Evolutionary conservation across 2,888 invertebrate genomes (phyloP).

Genomic region (Apamea monoglypha): DNA sequence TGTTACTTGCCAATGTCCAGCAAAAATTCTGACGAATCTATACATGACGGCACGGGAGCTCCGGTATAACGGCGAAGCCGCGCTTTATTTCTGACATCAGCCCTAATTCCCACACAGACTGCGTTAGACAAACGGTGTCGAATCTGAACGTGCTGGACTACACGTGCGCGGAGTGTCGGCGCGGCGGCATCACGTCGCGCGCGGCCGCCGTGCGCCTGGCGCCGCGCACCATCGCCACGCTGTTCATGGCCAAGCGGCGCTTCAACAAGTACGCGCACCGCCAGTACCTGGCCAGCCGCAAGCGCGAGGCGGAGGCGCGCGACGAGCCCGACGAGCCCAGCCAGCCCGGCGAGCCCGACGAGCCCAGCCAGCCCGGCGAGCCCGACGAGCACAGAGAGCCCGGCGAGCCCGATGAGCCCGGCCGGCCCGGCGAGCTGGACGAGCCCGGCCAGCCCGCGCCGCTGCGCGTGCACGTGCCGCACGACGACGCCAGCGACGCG

Average conservation of each 20-base stretch:
- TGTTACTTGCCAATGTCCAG: background rate
- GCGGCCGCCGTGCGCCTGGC: constrained; percentile 87
- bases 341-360: constrained; percentile 26
- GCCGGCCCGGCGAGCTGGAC: background rate
- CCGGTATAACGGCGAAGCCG: constrained; percentile 17
- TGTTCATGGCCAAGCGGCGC: constrained; percentile 89
- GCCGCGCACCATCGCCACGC: constrained; percentile 88
- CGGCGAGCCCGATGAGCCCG: background rate
- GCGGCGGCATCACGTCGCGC: constrained; percentile 88
- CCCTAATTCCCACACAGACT: constrained; percentile 77
- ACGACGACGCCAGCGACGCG: constrained; percentile 58
- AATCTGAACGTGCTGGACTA: constrained; percentile 86
- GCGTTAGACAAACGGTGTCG: constrained; percentile 86
- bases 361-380: constrained; percentile 7
- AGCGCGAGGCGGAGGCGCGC: constrained; percentile 52
- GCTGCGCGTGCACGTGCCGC: constrained; percentile 48
- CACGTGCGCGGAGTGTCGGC: constrained; percentile 88
- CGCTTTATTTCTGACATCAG: background rate
- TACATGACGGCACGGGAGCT: constrained; percentile 12
- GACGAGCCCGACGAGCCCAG: constrained; percentile 50
- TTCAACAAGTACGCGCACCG: constrained; percentile 90
- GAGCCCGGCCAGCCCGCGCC: constrained; percentile 14
- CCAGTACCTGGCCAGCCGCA: constrained; percentile 83
- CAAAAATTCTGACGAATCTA: too few species aligned
- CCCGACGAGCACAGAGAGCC: background rate